These are phyloP conservation scores for Diadegma fenestrale DNA, from an alignment of 2,888 invertebrate species.

Conservation along the genomic window DNA sequence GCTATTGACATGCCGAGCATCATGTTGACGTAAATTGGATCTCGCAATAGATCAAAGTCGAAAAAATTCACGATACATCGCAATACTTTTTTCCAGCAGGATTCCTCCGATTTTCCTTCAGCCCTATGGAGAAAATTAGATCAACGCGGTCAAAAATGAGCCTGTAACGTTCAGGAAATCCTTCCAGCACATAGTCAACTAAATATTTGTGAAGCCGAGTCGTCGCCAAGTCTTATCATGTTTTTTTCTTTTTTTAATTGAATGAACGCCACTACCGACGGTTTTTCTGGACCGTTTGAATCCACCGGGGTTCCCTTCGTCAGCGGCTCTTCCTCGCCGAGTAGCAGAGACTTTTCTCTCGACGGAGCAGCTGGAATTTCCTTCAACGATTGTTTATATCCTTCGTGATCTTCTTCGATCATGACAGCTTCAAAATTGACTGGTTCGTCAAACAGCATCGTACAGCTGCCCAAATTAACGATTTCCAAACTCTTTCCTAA, in stretches of 20 bases:
- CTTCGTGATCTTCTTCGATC: conserved; percentile 43
- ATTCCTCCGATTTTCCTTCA: conserved; percentile 21
- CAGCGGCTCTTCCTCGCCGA: conserved; percentile 22
- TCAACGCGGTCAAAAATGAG: not conserved
- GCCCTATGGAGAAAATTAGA: conserved; percentile 29
- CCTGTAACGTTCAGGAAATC: not conserved
- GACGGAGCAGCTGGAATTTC: not conserved
- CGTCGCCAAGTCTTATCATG: not conserved
- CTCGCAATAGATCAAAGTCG: conserved; percentile 89
- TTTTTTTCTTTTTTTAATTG: conserved; percentile 28
- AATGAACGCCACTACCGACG: conserved; percentile 59
- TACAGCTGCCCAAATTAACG: conserved; percentile 87
- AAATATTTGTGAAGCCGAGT: not conserved
- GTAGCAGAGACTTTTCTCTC: conserved; percentile 19
- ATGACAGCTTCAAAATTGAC: conserved; percentile 53
- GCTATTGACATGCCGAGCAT: conserved; percentile 89
- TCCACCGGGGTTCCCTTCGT: conserved; percentile 41
- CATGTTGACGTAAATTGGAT: conserved; percentile 89
- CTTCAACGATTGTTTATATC: conserved; percentile 40
- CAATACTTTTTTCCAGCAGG: conserved; percentile 46
- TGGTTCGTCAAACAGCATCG: conserved; percentile 86
- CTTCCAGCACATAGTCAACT: not conserved
- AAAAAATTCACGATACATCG: conserved; percentile 86
- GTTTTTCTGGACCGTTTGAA: conserved; percentile 56
- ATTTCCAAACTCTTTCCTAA: conserved; percentile 83